Evolutionary conservation across 1,140 invertebrate genomes (phyloP), one percentile per base, ranked within the genome.

Genomic region (Brachionus plicatilis): DNA sequence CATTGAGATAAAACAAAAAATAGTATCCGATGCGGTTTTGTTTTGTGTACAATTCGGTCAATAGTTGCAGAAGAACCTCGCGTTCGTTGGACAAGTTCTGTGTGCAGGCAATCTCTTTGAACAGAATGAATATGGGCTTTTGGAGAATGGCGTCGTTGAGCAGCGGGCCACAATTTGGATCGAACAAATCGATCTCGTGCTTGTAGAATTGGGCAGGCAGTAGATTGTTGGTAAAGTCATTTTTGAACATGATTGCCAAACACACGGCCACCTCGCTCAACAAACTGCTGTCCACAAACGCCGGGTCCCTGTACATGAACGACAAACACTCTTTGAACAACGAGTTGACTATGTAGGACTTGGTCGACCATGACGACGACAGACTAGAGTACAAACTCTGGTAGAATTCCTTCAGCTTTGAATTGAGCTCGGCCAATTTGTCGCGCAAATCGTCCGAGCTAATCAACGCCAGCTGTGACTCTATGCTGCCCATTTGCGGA

Each of bases 1-100:
- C 20, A 68, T 68, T 43, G 3, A 82, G n/a, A 47, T 82, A 82
- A 45, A 82, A 82, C 12, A 82, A 68, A 82, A 82, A 68, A 24
- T 17, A 68, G 41, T 82, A 82, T 27, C 53, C 79, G 1, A 82
- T 68, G 8, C 79, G 17, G n/a, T 68, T 60, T 68, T 82, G 79
- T 65, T 82, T 82, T 9, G 37, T 24, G 60, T 65, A 65, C 37
- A 82, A 45, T 47, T 82, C 79, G 33, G 79, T 68, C 12, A 68
- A 60, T 20, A 82, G 43, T 3, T 82, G 79, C 1, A 82, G 3
- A 24, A 82, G 33, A 27, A 68, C 20, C 4, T 82, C 79, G 24
- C 79, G 37, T 65, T 82, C 79, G 27, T 68, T 68, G 0, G 79
- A 82, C 53, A 65, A 24, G 37, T 82, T 82, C 17, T 45, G 37